A percentile compares a stretch with the other conserved stretches of the same genome.
Evolutionary conservation across 30 jellyfish, hydroid and myxozoan genomes (phyloP).

Genomic region (Catostylus mosaicus): DNA sequence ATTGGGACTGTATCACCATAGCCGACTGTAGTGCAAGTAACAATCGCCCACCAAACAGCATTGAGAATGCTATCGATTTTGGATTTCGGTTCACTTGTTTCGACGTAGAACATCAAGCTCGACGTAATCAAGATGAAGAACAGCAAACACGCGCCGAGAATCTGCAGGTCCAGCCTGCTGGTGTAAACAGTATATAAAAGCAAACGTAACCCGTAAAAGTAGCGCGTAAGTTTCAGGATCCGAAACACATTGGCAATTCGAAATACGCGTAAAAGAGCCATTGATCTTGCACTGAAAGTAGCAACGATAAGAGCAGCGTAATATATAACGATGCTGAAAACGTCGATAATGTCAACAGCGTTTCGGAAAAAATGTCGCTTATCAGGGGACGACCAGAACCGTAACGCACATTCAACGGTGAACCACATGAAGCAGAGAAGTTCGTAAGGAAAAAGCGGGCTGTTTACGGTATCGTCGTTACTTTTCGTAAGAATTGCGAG

Average conservation of each 20-base stretch:
- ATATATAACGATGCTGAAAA: conserved; percentile 60
- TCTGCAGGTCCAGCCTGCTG: conserved; percentile 86
- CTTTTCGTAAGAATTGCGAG: conserved; percentile 47
- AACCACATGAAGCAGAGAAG: conserved; percentile 79
- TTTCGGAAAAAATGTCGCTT: conserved; percentile 67
- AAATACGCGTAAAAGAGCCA: conserved; percentile 75
- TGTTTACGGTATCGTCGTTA: conserved; percentile 29
- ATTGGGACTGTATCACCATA: conserved; percentile 86
- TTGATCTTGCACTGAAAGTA: conserved; percentile 70
- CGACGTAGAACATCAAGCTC: conserved; percentile 78
- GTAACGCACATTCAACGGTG: conserved; percentile 62
- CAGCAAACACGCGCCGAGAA: conserved; percentile 69
- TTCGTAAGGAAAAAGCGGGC: conserved; percentile 77
- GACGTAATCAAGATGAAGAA: conserved; percentile 77
- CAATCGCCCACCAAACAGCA: conserved; percentile 89
- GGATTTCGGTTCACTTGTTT: conserved; percentile 53
- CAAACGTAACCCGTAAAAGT: conserved; percentile 86
- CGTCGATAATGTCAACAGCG: conserved; percentile 73
- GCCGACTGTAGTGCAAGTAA: conserved; percentile 91
- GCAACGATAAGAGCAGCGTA: conserved; percentile 59
- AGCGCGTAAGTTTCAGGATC: conserved; percentile 77
- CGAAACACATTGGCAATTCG: conserved; percentile 86
- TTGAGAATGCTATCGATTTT: conserved; percentile 59
- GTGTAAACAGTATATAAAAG: conserved; percentile 75
- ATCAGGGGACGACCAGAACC: conserved; percentile 80